These are phyloP conservation scores for Tachina grossa DNA, from an alignment of 2,888 invertebrate species.

Conservation along the genomic window DNA sequence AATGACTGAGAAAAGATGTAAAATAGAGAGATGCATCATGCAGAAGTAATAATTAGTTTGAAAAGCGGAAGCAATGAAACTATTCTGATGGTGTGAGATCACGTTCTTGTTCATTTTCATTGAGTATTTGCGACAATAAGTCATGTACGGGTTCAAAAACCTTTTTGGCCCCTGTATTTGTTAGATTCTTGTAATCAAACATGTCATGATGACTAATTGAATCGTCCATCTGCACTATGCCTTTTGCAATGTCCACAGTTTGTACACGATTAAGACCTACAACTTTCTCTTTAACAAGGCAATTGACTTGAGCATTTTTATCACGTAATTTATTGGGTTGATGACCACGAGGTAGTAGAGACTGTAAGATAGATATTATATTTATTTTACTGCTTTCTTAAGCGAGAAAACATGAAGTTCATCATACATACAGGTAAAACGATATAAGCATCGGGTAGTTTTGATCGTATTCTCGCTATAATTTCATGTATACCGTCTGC, in stretches of 20 bases:
- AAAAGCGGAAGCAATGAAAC: conserved; percentile 25
- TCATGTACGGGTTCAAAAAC: conserved; percentile 93
- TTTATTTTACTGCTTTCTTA: neutral
- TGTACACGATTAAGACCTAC: conserved; percentile 88
- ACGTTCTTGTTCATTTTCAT: conserved; percentile 89
- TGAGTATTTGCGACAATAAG: conserved; percentile 89
- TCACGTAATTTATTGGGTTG: conserved; percentile 91
- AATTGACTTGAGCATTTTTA: conserved; percentile 90
- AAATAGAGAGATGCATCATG: conserved; percentile 43
- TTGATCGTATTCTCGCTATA: conserved; percentile 88
- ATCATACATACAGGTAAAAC: conserved; percentile 89
- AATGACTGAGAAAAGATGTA: conserved; percentile 19
- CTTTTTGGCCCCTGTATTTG: conserved; percentile 93
- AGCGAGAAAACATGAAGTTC: neutral
- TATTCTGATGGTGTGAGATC: conserved; percentile 89
- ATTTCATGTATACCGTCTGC: conserved; percentile 91
- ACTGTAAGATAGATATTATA: conserved; percentile 84
- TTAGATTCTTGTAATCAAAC: conserved; percentile 95
- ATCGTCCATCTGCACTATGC: conserved; percentile 90
- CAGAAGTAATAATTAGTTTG: conserved; percentile 16
- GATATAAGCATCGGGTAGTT: conserved; percentile 91
- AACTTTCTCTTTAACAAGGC: conserved; percentile 87
- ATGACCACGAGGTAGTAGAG: conserved; percentile 93
- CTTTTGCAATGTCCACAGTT: conserved; percentile 90
- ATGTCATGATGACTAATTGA: conserved; percentile 94